These are phyloP conservation scores for Percina caprodes DNA, from an alignment of 2,113 vertebrate species.

Conservation along the genomic window DNA sequence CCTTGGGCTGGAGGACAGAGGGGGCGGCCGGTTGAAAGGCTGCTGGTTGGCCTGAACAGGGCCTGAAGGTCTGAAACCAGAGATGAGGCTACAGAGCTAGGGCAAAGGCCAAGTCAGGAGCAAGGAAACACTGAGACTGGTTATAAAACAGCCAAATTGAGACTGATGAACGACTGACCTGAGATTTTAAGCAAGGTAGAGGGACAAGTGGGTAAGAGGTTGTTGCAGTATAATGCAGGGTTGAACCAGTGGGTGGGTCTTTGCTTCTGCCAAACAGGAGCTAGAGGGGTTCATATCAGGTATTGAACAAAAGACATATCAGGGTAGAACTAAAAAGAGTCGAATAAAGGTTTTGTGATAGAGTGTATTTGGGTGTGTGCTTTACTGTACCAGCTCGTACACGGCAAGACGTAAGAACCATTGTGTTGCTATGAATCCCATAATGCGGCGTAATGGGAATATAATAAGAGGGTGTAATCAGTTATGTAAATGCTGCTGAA, in stretches of 20 bases:
- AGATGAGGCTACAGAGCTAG: slow-evolving; percentile 1
- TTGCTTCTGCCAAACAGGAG: slow-evolving; percentile 55
- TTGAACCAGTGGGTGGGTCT: slow-evolving; percentile 47
- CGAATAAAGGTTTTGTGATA: slow-evolving; percentile 39
- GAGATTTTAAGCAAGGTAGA: slow-evolving; percentile 10
- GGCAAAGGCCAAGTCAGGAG: slow-evolving; percentile 24
- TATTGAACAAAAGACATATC: slow-evolving; percentile 59
- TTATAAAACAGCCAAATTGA: slow-evolving; percentile 29
- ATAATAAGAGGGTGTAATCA: slow-evolving; percentile 66
- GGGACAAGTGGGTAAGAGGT: slow-evolving; percentile 14
- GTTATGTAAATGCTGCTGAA: slow-evolving; percentile 41
- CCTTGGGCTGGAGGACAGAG: slow-evolving; percentile 27
- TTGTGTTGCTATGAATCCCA: slow-evolving; percentile 56
- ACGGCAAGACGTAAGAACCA: slow-evolving; percentile 55
- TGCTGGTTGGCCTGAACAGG: background rate
- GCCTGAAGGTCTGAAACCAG: slow-evolving; percentile 27
- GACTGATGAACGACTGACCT: background rate
- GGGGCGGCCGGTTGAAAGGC: background rate
- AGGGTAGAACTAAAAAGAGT: slow-evolving; percentile 49
- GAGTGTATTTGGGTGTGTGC: slow-evolving; percentile 64
- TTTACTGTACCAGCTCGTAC: slow-evolving; percentile 60
- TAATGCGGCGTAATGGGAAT: slow-evolving; percentile 60
- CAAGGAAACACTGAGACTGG: slow-evolving; percentile 17
- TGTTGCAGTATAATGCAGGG: slow-evolving; percentile 6
- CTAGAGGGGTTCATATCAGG: slow-evolving; percentile 63